Evolutionary conservation across 1,140 invertebrate genomes (phyloP), one percentile per base, ranked within the genome.

Genomic region (Dendroctonus valens): DNA sequence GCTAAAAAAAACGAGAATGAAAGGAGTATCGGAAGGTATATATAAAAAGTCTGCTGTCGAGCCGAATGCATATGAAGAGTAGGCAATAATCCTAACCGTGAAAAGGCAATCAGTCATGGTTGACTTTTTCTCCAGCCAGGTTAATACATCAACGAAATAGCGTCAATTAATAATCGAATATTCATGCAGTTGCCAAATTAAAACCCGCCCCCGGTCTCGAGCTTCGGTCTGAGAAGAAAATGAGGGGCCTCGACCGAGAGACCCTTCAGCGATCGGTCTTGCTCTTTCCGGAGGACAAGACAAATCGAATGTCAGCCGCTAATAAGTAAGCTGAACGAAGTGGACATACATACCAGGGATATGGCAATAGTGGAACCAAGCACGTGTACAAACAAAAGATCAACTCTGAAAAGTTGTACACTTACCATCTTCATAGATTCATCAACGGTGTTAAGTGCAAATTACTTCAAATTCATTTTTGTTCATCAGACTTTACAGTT

Each of bases 301-400:
- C 77, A 79, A 79, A 79, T 79, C 77, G 77, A 79, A 79, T 76
- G 76, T 78, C 76, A 77, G 76, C 71, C 77, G 73, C 76, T 79
- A 79, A 79, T 79, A 79, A 79, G 77, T 73, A 59, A 60, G 57
- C 58, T 49, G 49, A 57, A 52, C 37, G 41, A 48, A 53, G 15
- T 60, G 55, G 57, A 59, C 50, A 48, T 14, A 53, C 14, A 37
- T 60, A 67, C 65, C 39, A 38, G 65, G 65, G 64, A 53, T 38
- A 8, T 12, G 7, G 26, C 26, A 26, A 26, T 26, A 26, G 26
- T 26, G 26, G 26, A 26, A 26, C 3, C 26, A 26, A 26, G 26
- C 26, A 26, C 26, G 3, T 2, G 26, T 26, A 26, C 3, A 26
- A 2, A 3, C 26, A 2, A 26, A 26, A 26, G 26, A 26, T 3